Evolutionary conservation across 1,140 invertebrate genomes (phyloP), one percentile per base, ranked within the genome.

Genomic region (Mylabris phalerata): DNA sequence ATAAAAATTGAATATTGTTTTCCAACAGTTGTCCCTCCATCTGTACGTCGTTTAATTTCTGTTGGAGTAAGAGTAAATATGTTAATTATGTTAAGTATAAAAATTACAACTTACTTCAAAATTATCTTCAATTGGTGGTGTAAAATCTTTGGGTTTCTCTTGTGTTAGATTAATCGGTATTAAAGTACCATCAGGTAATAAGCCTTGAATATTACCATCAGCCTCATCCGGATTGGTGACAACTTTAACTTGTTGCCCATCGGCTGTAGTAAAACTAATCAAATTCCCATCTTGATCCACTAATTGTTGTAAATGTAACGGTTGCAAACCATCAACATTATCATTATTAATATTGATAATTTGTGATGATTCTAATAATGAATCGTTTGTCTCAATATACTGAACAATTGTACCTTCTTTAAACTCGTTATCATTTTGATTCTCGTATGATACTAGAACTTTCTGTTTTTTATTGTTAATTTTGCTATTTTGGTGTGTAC

Each of bases 211-310:
- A 11, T 75, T 76, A 54, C 79, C 74, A 9, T 77, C 57, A 42
- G 75, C 67, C 46, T 77, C 75, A 3, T 73, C 66, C 1, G 75
- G 75, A 4, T 75, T 76, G 55, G 79, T 76, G 3, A 79, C 77
- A 7, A 82, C 77, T 44, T 77, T 75, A 3, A 82, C 78, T 39
- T 78, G 75, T 54, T 77, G 71, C 6, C 84, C 84, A 67, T 87
- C 83, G 64, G 82, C 79, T 61, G 84, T 81, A 0, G 84, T 84
- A 59, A 87, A 78, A 51, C 82, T 83, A 32, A 87, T 76, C 5
- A 83, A 79, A 72, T 86, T 86, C 9, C 85, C 85, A 50, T 83
- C 78, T 60, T 82, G 79, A 72, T 86, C 85, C 3, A 81, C 82
- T 26, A 87, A 79, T 77, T 85, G 70, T 44, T 68, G 62, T 7